Evolutionary conservation across 2,888 invertebrate species (phyloP), one percentile per base, ranked within the genome.

Genomic region (Acanthosepion lycidas): DNA sequence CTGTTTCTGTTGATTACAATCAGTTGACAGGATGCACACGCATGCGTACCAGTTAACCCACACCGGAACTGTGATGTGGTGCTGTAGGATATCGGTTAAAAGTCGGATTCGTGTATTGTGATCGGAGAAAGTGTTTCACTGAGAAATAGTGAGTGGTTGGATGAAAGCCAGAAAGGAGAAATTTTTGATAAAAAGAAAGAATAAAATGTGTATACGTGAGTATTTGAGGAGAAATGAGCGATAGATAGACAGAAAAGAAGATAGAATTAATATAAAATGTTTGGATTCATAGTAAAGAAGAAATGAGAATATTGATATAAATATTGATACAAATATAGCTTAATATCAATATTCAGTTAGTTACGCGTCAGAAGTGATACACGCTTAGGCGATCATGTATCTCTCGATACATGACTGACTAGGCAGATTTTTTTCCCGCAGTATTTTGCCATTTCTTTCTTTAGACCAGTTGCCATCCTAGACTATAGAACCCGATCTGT

Each of bases 1-100:
- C n/a, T n/a, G 78, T 78, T 78, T 78, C n/a, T 78, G 78, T 78
- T 78, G 78, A 78, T 78, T n/a, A n/a, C 33, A 78, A 78, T 78
- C 78, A 78, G 78, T n/a, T 78, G 78, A 78, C 78, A n/a, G 33
- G 78, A 78, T 78, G 6, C 64, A 26, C 26, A 78, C 78, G n/a
- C n/a, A 78, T n/a, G 33, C n/a, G 33, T 12, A 78, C 78, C 15
- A 33, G 78, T 78, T 78, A 12, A 78, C n/a, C 78, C n/a, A 78
- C 9, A 78, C 78, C 78, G 78, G n/a, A 78, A 78, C 0, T 15
- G 78, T 33, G 15, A 15, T n/a, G 15, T 1, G 12, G 28, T 8
- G 78, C 5, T 9, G 28, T 6, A 28, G n/a, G 28, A 28, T n/a
- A 9, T 28, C 78, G 9, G 8, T n/a, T 78, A 55, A 55, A 9